These are phyloP conservation scores for Pogonus chalceus DNA, from an alignment of 1,140 invertebrate genomes.

Conservation along the genomic window DNA sequence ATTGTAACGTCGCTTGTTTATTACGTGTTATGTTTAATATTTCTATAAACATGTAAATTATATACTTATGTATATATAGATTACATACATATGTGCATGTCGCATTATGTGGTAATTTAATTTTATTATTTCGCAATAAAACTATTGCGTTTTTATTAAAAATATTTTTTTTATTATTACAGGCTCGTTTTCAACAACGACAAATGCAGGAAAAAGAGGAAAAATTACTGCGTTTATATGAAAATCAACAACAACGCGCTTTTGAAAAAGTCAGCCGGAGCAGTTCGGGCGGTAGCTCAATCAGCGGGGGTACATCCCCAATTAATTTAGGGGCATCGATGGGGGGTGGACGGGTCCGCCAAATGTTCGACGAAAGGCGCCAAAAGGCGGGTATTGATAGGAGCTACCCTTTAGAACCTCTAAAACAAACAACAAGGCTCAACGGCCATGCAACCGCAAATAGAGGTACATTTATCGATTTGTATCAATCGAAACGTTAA, in stretches of 20 bases:
- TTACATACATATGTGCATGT: too few species aligned
- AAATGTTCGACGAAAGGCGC: conserved; percentile 70
- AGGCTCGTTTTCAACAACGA: conserved; percentile 64
- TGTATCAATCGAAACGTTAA: too few species aligned
- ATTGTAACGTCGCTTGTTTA: too few species aligned
- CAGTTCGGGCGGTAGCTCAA: conserved; percentile 45
- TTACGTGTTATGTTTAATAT: too few species aligned
- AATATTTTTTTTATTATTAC: conserved; percentile 23
- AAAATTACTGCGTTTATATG: conserved; percentile 58
- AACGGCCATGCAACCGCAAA: conserved; percentile 22
- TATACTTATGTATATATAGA: neutral
- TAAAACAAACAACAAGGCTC: conserved; percentile 37
- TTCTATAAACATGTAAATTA: conserved; percentile 14
- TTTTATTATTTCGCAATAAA: neutral
- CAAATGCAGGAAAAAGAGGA: conserved; percentile 62
- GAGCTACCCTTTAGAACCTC: conserved; percentile 67
- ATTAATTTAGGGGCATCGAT: conserved; percentile 17
- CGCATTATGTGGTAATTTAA: neutral
- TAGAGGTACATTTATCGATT: neutral
- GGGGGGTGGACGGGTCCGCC: conserved; percentile 42
- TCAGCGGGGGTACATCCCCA: conserved; percentile 18
- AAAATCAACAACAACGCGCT: conserved; percentile 56
- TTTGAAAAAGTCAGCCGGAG: conserved; percentile 51
- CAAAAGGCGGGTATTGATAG: conserved; percentile 63
- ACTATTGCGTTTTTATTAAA: neutral